Conservation (phyloP, 2,888 invertebrate genomes). For the Napeogenes sylphis region DNA sequence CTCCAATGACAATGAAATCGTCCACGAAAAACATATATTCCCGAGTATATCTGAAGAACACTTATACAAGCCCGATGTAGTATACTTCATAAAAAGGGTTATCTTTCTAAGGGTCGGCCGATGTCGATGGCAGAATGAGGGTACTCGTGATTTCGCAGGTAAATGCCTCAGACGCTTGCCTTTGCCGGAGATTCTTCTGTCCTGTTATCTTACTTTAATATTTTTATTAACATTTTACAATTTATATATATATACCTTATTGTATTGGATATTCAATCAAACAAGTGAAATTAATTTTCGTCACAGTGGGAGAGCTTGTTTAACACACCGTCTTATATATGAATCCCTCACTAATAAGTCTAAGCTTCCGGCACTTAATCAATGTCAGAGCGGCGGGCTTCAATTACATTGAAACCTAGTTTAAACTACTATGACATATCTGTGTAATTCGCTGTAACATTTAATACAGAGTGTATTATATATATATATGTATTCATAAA, state of each 20-base stretch:
- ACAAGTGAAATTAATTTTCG: constrained; percentile 3
- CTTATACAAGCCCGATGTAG: constrained; percentile 29
- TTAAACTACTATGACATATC: constrained; percentile 2
- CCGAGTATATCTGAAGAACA: constrained; percentile 16
- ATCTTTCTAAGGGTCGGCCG: constrained; percentile 33
- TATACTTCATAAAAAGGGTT: constrained; percentile 39
- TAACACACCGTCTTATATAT: constrained; percentile 4
- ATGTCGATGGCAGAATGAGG: constrained; percentile 31
- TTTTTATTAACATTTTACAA: constrained; percentile 12
- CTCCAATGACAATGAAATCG: constrained; percentile 21
- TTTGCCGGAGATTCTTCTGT: constrained; percentile 23
- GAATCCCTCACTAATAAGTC: constrained; percentile 24
- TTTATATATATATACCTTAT: neutral
- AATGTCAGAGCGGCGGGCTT: constrained; percentile 13
- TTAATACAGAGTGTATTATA: neutral
- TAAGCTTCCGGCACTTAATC: constrained; percentile 21
- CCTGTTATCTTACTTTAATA: constrained; percentile 10
- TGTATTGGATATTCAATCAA: neutral
- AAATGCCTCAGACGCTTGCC: constrained; percentile 29
- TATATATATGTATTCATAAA: no score
- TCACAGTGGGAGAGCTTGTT: neutral
- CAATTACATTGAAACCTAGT: constrained; percentile 8
- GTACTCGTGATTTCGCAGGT: constrained; percentile 35
- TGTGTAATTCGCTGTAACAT: neutral
- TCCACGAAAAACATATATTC: constrained; percentile 21